These are phyloP conservation scores for Chlorops oryzae DNA, from an alignment of 1,140 invertebrate species.

Conservation along the genomic window DNA sequence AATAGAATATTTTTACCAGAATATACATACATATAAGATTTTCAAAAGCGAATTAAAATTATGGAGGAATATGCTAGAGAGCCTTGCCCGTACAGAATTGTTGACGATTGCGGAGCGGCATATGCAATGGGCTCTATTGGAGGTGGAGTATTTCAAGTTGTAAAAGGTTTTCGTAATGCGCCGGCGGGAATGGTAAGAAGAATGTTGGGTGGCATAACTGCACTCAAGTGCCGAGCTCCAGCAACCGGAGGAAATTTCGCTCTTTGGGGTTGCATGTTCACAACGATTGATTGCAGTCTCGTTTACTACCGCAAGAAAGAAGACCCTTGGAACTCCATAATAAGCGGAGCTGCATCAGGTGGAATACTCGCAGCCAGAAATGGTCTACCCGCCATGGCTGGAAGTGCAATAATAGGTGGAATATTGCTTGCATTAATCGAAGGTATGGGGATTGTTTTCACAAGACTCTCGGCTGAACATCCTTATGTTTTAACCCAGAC, in stretches of 20 bases:
- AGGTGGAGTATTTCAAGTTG: conserved; percentile 91
- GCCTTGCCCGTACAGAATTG: conserved; percentile 94
- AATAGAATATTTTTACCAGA: no score
- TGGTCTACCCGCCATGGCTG: conserved; percentile 90
- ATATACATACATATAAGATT: no score
- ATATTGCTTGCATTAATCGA: conserved; percentile 92
- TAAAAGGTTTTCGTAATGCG: conserved; percentile 96
- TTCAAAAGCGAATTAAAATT: no score
- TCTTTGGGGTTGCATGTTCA: conserved; percentile 93
- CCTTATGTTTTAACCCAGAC: conserved; percentile 69
- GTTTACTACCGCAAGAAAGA: conserved; percentile 94
- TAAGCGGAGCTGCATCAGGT: conserved; percentile 91
- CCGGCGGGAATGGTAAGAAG: conserved; percentile 74
- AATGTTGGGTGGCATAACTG: conserved; percentile 73
- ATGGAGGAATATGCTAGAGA: conserved; percentile 92
- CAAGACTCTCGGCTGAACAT: conserved; percentile 80
- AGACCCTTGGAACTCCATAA: conserved; percentile 97
- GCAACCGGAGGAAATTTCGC: conserved; percentile 92
- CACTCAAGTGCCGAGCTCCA: conserved; percentile 82
- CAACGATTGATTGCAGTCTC: conserved; percentile 92
- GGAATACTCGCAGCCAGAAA: conserved; percentile 91
- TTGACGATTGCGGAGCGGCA: conserved; percentile 96
- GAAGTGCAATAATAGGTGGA: conserved; percentile 91
- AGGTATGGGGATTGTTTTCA: conserved; percentile 91
- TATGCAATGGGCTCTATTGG: conserved; percentile 98